Evolutionary conservation across 2,888 invertebrate species (phyloP), one percentile per base, ranked within the genome.

Genomic region (Chouioia cunea): DNA sequence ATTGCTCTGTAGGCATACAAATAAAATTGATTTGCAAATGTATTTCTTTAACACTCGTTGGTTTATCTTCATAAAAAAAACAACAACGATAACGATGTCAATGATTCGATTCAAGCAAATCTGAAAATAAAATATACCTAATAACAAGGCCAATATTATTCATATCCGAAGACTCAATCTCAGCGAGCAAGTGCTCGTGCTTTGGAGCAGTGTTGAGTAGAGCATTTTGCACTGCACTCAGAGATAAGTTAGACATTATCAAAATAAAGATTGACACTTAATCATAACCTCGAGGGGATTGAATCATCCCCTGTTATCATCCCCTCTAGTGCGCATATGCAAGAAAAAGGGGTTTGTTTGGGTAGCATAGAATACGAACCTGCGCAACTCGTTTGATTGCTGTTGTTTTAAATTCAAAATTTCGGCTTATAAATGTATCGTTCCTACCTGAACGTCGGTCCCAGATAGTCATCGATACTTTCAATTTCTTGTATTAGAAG

Each of bases 401-500:
- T 27, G 27, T 43, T 43, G 8, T 66, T 59, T 43, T 16, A 52
- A 67, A 66, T 67, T 73, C 48, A 67, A 73, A 73, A 58, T 6
- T 27, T 53, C 47, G 22, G 1, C 6, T 20, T 36, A 43, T 12
- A 36, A 22, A 16, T 1, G 16, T 16, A 18, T 57, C 15, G 0
- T 8, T 14, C 79, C 76, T 85, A 95, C 86, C 95, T 91, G 85
- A 96, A 96, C 2, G 96, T 96, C 63, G 96, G 95, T 0, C 95
- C 95, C 91, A 95, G 93, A 80, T 95, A 96, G 84, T 96, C 96
- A 80, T 96, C 96, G 72, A 95, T 93, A 2, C 95, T 93, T 87
- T 96, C 96, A 76, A 95, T 95, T 87, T 96, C 94, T 88, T 93
- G 89, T 53, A 91, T 86, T 75, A 90, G 88, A 73, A 90, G 85